These are phyloP conservation scores for Trochalopteron elliotii DNA, from an alignment of 2,113 vertebrate species.

Conservation along the genomic window DNA sequence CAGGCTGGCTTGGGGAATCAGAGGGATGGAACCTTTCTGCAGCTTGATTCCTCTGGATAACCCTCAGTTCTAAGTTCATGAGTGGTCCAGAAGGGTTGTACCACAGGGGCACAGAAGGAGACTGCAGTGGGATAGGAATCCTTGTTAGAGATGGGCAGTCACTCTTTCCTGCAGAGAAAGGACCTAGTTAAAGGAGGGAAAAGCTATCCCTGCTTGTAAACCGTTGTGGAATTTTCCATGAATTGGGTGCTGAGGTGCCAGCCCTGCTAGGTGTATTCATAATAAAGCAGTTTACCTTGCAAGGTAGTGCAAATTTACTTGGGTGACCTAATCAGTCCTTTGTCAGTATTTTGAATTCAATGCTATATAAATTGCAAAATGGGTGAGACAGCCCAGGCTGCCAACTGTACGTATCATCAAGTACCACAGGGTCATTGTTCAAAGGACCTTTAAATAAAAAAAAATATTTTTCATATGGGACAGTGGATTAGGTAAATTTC, in stretches of 20 bases:
- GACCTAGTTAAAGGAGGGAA: background rate
- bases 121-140: background rate
- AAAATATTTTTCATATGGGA: background rate
- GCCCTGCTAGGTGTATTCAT: background rate
- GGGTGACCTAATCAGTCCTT: background rate
- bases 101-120: background rate
- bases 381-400: background rate
- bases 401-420: background rate
- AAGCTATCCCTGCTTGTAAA: background rate
- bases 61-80: background rate
- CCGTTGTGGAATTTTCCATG: background rate
- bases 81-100: rapidly evolving
- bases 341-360: background rate
- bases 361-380: background rate
- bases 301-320: conserved; percentile 22
- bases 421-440: background rate
- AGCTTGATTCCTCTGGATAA: background rate
- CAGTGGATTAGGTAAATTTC: background rate
- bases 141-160: background rate
- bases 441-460: background rate
- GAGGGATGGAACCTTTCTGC: background rate
- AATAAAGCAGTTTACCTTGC: background rate
- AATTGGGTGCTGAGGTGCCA: background rate
- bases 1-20: background rate
- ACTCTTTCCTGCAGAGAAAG: background rate